These are phyloP conservation scores for Aptenodytes patagonicus DNA, from an alignment of 2,113 vertebrate species.

Conservation along the genomic window DNA sequence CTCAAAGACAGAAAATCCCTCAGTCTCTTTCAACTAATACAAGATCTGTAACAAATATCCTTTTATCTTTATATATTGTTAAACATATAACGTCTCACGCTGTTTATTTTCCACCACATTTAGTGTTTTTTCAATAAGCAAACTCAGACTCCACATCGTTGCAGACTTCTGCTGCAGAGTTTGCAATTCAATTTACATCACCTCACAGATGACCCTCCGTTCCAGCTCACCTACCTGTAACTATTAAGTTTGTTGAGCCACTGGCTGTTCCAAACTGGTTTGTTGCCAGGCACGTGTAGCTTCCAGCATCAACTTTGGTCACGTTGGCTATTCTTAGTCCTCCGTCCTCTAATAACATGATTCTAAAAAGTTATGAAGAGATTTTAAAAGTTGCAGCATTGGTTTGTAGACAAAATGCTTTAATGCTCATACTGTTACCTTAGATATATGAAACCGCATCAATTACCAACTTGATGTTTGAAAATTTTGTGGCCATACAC, in stretches of 20 bases:
- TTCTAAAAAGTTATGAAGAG: slow-evolving; percentile 61
- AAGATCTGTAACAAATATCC: background rate
- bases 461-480: background rate
- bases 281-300: slow-evolving; percentile 86
- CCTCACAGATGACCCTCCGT: no score
- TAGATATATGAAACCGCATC: background rate
- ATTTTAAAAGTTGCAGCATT: background rate
- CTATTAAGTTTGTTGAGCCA: slow-evolving; percentile 81
- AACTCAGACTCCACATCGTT: background rate
- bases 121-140: background rate
- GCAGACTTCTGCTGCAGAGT: background rate
- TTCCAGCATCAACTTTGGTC: slow-evolving; percentile 84
- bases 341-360: slow-evolving; percentile 81
- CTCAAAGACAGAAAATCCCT: background rate
- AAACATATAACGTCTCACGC: background rate
- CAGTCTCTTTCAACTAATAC: background rate
- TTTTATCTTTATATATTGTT: background rate
- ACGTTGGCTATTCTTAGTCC: slow-evolving; percentile 85
- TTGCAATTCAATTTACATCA: background rate
- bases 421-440: background rate
- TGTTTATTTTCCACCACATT: background rate
- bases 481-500: background rate
- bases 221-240: slow-evolving; percentile 79
- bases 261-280: slow-evolving; percentile 93
- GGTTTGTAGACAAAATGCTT: background rate